phyloP scores from a whole-genome alignment of 2,888 invertebrate genomes.

The Subacronicta megacephala region DNA sequence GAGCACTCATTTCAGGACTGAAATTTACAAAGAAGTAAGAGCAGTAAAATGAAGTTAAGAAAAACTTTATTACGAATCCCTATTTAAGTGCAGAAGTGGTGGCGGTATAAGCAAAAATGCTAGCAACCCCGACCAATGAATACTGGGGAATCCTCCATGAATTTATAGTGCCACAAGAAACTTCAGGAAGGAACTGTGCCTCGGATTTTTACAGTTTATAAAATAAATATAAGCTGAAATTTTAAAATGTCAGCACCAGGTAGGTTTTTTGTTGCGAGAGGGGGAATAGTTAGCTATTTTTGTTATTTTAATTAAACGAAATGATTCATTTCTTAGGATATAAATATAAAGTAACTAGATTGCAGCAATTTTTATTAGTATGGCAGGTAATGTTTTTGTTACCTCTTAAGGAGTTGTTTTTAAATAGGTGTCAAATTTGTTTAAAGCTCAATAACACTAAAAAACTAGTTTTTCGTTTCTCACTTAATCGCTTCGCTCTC shows the following conservation, averaged over 20 bases:
- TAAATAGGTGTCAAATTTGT: no score
- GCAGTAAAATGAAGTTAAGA: conserved; percentile 63
- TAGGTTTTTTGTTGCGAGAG: conserved; percentile 45
- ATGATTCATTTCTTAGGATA: background rate
- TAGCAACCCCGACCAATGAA: conserved; percentile 51
- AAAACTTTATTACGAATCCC: conserved; percentile 67
- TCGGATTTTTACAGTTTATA: conserved; percentile 61
- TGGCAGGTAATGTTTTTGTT: background rate
- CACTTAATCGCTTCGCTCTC: no score
- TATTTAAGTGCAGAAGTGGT: conserved; percentile 43
- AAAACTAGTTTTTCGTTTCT: no score
- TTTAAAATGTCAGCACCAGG: conserved; percentile 56
- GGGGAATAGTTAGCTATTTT: conserved; percentile 27
- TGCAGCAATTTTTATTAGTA: background rate
- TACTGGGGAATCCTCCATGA: conserved; percentile 60
- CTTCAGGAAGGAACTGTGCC: conserved; percentile 66
- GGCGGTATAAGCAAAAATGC: conserved; percentile 66
- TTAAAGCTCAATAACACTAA: no score
- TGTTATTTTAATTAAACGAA: conserved; percentile 20
- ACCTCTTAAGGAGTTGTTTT: background rate
- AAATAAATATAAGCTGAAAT: conserved; percentile 60
- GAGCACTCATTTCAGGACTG: conserved; percentile 31
- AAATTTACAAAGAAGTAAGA: conserved; percentile 50
- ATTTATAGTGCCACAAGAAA: conserved; percentile 71
- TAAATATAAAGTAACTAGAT: background rate